Percentiles rank a stretch among this genome's conserved stretches.
Evolutionary conservation across 2,113 vertebrate genomes (phyloP).

Genomic region (Podarcis muralis): DNA sequence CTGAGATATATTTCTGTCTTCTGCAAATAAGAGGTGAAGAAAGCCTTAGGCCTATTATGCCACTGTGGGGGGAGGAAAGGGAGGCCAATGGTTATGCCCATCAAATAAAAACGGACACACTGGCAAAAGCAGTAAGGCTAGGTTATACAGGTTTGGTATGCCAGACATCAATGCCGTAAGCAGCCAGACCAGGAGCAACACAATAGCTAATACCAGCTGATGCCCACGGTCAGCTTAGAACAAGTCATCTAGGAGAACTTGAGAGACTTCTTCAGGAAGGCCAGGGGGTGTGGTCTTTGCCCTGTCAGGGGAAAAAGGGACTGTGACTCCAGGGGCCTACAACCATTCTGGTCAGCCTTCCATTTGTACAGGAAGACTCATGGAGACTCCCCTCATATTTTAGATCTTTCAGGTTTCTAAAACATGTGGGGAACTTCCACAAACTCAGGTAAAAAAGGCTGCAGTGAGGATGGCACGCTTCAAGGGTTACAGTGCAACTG

Average conservation of each 20-base stretch:
- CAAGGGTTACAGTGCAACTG: no score
- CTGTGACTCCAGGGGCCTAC: not conserved
- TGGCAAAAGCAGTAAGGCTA: not conserved
- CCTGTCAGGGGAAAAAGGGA: not conserved
- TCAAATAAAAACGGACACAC: not conserved
- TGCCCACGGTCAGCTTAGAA: not conserved
- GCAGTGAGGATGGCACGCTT: no score
- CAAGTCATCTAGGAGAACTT: slow-evolving; percentile 13
- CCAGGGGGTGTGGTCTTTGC: not conserved
- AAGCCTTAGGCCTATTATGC: not conserved
- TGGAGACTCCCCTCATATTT: no score
- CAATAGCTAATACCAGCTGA: slow-evolving; percentile 13
- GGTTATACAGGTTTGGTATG: not conserved
- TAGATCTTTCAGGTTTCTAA: no score
- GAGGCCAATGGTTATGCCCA: not conserved
- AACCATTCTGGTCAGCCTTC: no score
- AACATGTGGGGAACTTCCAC: no score
- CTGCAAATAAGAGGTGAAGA: not conserved
- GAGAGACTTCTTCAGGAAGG: slow-evolving; percentile 21
- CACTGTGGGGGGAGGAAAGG: not conserved
- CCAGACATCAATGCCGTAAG: not conserved
- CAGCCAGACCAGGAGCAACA: not conserved
- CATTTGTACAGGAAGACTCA: no score
- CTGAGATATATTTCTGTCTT: not conserved
- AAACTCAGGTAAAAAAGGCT: no score